Percentiles rank a stretch among this genome's conserved stretches.
Conservation (phyloP, 2,797 vertebrate species). For the Poeciliopsis presidionis region DNA sequence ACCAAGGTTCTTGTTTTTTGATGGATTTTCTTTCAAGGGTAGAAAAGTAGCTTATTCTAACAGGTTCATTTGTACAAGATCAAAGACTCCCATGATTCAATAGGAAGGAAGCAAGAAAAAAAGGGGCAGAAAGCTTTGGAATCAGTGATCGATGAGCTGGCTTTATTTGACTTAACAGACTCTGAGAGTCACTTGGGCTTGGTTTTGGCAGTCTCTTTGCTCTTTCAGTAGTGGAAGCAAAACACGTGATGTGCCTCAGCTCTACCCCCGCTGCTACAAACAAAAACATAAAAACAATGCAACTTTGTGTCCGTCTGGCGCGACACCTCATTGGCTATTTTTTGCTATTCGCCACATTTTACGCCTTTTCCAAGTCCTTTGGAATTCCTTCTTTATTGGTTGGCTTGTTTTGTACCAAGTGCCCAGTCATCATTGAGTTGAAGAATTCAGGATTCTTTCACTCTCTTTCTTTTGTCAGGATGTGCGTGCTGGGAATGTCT, state of each 20-base stretch:
- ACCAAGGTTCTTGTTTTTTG: background rate
- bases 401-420: constrained; percentile 71
- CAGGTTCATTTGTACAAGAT: constrained; percentile 70
- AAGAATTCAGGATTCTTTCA: constrained; percentile 60
- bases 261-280: constrained; percentile 82
- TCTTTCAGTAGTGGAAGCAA: constrained; percentile 66
- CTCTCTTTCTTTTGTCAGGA: constrained; percentile 68
- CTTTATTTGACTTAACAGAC: constrained; percentile 92
- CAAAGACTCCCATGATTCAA: constrained; percentile 68
- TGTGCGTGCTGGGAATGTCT: constrained; percentile 83
- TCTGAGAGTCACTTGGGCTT: constrained; percentile 56
- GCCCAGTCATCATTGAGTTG: constrained; percentile 67
- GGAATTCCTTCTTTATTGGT: constrained; percentile 81
- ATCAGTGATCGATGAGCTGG: constrained; percentile 94
- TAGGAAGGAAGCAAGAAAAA: constrained; percentile 62
- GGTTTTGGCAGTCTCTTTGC: constrained; percentile 61
- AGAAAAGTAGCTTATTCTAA: constrained; percentile 57
- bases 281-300: constrained; percentile 86
- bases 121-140: constrained; percentile 71
- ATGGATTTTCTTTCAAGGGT: constrained; percentile 14
- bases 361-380: constrained; percentile 74
- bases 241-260: constrained; percentile 83
- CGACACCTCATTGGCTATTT: constrained; percentile 77
- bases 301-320: constrained; percentile 79
- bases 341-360: constrained; percentile 79